A percentile compares a stretch with the other conserved stretches of the same genome.
phyloP scores from a whole-genome alignment of 2,797 vertebrate species.

The Eidolon dupreanum region DNA sequence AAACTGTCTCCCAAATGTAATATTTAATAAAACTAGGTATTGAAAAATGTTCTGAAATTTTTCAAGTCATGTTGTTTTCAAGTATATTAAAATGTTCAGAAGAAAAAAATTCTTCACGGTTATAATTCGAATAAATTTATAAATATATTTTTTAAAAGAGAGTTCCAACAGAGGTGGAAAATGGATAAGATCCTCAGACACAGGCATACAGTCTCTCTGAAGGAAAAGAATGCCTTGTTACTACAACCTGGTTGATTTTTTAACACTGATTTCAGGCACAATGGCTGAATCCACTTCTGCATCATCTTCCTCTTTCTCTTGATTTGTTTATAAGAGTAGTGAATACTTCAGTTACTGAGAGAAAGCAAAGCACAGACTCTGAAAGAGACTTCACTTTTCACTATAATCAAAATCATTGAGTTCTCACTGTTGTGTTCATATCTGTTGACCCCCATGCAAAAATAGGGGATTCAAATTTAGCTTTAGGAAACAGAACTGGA shows the following conservation, averaged over 20 bases:
- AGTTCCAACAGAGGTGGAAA: slow-evolving; percentile 77
- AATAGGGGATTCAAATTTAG: slow-evolving; percentile 73
- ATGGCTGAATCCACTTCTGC: slow-evolving; percentile 80
- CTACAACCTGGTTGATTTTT: slow-evolving; percentile 76
- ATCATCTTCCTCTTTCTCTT: slow-evolving; percentile 67
- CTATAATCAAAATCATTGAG: slow-evolving; percentile 60
- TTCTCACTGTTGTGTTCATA: slow-evolving; percentile 43
- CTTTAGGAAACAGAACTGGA: slow-evolving; percentile 77
- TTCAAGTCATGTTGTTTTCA: slow-evolving; percentile 86
- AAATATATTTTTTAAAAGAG: slow-evolving; percentile 82
- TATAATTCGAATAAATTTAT: slow-evolving; percentile 84
- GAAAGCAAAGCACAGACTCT: slow-evolving; percentile 77
- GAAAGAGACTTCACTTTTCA: slow-evolving; percentile 75
- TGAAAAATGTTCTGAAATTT: slow-evolving; percentile 86
- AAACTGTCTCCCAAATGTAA: slow-evolving; percentile 80
- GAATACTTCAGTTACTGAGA: slow-evolving; percentile 74
- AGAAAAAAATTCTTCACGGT: slow-evolving; percentile 85
- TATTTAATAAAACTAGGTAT: slow-evolving; percentile 85
- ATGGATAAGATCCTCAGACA: slow-evolving; percentile 73
- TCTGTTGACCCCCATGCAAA: slow-evolving; percentile 59
- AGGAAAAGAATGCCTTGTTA: slow-evolving; percentile 76
- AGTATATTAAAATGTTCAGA: slow-evolving; percentile 87
- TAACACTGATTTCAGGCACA: slow-evolving; percentile 86
- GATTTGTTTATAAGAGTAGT: slow-evolving; percentile 75
- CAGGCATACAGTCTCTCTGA: slow-evolving; percentile 77